Evolutionary conservation across 2,113 vertebrate genomes (phyloP).

Genomic region (Pseudopipra pipra): DNA sequence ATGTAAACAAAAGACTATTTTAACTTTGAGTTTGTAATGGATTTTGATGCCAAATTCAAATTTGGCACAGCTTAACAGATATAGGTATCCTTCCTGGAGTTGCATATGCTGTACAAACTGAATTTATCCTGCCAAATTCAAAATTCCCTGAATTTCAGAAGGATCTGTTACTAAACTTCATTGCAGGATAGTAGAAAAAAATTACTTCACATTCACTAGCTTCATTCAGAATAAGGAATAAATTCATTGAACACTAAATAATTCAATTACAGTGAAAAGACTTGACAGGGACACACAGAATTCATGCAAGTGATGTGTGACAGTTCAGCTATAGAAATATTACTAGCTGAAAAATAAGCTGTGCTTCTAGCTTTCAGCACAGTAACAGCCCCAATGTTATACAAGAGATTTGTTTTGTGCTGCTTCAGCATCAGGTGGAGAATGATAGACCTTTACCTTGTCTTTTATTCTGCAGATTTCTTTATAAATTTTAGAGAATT

Average conservation of each 20-base stretch:
- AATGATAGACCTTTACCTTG: not conserved
- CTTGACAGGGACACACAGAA: not conserved
- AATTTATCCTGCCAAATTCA: not conserved
- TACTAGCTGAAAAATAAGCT: not conserved
- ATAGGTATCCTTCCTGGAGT: not conserved
- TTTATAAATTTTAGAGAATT: not conserved
- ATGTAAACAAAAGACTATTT: constrained; percentile 23
- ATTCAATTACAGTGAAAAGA: not conserved
- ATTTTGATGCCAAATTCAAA: not conserved
- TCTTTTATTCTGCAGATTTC: not conserved
- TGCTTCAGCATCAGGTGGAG: not conserved
- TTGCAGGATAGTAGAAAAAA: not conserved
- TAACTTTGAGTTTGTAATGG: not conserved
- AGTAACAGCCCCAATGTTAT: not conserved
- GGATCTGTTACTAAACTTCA: not conserved
- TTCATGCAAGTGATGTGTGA: not conserved
- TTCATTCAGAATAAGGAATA: not conserved
- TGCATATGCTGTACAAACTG: not conserved
- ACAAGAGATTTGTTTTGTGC: not conserved
- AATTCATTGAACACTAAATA: constrained; percentile 14
- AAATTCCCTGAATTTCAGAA: not conserved
- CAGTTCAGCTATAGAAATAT: not conserved
- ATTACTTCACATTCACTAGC: not conserved
- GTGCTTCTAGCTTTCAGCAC: not conserved
- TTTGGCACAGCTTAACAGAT: not conserved